A percentile compares a stretch with the other conserved stretches of the same genome.
These are phyloP conservation scores for Hedya salicella DNA, from an alignment of 2,888 invertebrate genomes.

Conservation along the genomic window DNA sequence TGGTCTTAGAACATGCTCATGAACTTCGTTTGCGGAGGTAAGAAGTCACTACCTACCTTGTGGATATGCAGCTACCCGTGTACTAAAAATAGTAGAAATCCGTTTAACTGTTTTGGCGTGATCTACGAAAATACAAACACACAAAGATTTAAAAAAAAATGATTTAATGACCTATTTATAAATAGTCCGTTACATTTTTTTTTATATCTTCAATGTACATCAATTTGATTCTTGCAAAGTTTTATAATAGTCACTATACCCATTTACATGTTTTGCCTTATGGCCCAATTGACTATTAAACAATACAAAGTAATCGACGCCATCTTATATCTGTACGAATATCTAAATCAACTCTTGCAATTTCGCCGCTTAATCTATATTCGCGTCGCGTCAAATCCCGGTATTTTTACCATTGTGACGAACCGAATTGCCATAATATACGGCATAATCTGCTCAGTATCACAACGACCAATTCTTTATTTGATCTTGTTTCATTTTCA, in stretches of 20 bases:
- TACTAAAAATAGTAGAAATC: too few relatives aligned
- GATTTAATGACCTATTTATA: too few relatives aligned
- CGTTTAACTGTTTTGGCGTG: too few relatives aligned
- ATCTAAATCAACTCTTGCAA: slow-evolving; percentile 8
- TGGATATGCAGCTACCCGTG: too few relatives aligned
- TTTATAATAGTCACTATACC: background rate
- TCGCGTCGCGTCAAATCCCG: slow-evolving; percentile 15
- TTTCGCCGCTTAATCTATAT: slow-evolving; percentile 33
- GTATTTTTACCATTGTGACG: slow-evolving; percentile 39
- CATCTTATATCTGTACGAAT: slow-evolving; percentile 17
- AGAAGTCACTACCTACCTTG: too few relatives aligned
- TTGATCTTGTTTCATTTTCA: background rate
- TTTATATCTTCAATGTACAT: too few relatives aligned
- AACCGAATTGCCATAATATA: slow-evolving; percentile 34
- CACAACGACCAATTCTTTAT: background rate
- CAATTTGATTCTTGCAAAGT: too few relatives aligned
- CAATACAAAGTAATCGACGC: background rate
- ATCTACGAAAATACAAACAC: too few relatives aligned
- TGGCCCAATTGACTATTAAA: slow-evolving; percentile 20
- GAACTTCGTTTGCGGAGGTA: too few relatives aligned
- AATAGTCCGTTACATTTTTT: too few relatives aligned
- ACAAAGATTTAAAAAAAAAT: too few relatives aligned
- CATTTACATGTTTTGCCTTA: background rate
- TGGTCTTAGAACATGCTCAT: too few relatives aligned
- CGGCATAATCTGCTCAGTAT: background rate